Percentiles rank a stretch among this genome's conserved stretches.
Conservation (phyloP, 2,113 vertebrate genomes). For the Cairina moschata region DNA sequence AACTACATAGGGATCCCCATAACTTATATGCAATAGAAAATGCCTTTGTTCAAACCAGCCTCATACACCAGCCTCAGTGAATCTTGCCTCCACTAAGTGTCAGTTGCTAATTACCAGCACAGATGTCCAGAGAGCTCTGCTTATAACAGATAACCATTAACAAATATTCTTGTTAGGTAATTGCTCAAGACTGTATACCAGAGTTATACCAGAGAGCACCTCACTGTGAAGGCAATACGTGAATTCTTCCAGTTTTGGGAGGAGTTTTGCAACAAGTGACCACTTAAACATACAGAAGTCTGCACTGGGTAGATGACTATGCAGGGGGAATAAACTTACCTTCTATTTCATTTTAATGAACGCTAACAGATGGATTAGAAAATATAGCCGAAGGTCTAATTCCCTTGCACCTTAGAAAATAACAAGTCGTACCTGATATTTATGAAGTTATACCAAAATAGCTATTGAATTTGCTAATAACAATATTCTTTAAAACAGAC, state of each 20-base stretch:
- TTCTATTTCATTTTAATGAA: neutral
- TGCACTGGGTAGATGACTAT: neutral
- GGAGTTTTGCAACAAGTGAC: neutral
- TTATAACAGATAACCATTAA: neutral
- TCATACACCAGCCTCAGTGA: neutral
- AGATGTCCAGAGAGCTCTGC: neutral
- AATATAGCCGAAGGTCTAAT: neutral
- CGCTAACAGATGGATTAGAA: neutral
- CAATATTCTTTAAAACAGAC: neutral
- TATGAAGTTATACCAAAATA: neutral
- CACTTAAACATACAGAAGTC: neutral
- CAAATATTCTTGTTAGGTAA: neutral
- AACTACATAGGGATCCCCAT: neutral
- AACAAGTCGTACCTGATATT: neutral
- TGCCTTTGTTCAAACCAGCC: neutral
- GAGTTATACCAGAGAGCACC: neutral
- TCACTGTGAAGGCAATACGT: neutral
- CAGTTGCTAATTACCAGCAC: neutral
- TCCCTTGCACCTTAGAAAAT: neutral
- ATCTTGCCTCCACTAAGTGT: neutral
- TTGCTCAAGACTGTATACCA: neutral
- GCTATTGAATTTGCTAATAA: neutral
- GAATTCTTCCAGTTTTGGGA: neutral
- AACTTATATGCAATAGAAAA: neutral
- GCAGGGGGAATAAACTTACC: neutral